These are phyloP conservation scores for Tipula unca DNA, from an alignment of 2,888 invertebrate species.

Conservation along the genomic window DNA sequence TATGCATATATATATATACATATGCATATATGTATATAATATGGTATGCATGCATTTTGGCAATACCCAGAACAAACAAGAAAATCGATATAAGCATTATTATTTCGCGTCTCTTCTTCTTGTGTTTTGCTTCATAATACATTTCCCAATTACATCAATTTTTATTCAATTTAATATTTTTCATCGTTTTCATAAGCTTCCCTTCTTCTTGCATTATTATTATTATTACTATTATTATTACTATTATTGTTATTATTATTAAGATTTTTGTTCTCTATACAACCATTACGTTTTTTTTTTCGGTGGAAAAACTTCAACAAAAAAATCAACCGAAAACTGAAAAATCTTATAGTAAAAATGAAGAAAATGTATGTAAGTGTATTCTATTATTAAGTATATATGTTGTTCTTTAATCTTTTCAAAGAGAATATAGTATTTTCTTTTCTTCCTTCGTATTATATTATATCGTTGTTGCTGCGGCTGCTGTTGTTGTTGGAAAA, in stretches of 20 bases:
- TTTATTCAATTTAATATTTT: not conserved
- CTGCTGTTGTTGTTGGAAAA: not conserved
- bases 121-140: not conserved
- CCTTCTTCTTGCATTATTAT: not conserved
- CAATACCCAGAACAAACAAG: not conserved
- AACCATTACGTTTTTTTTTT: not conserved
- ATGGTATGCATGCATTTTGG: not conserved
- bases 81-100: not conserved
- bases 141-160: not conserved
- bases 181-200: not conserved
- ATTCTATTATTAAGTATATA: not conserved
- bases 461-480: not conserved
- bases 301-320: not conserved
- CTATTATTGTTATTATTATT: not conserved
- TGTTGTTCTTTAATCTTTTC: slow-evolving; percentile 8
- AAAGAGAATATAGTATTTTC: not conserved
- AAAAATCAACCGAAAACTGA: not conserved
- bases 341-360: not conserved
- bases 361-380: not conserved
- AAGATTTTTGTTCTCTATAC: not conserved
- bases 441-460: not conserved
- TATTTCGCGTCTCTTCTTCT: not conserved
- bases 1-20: too few species aligned
- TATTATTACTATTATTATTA: not conserved
- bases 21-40: not conserved